These are phyloP conservation scores for Zaprionus bogoriensis DNA, from an alignment of 2,888 invertebrate species.

Conservation along the genomic window DNA sequence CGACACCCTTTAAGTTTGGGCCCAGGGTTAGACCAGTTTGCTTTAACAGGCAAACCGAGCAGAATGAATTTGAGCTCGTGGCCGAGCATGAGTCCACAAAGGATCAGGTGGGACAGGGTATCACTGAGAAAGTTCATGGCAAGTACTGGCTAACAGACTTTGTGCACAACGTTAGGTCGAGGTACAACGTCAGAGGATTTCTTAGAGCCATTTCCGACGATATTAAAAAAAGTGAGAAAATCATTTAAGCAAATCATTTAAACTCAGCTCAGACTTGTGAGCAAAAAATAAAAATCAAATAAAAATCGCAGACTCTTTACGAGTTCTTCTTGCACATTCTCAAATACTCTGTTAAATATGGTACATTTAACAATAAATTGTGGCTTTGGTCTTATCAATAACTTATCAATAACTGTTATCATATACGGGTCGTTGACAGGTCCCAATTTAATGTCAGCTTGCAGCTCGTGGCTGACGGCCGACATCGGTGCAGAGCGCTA, in stretches of 20 bases:
- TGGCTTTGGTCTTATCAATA: too few relatives aligned
- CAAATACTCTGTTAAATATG: too few relatives aligned
- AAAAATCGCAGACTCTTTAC: too few relatives aligned
- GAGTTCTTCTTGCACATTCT: too few relatives aligned
- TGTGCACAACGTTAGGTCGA: background rate
- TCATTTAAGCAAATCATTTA: background rate
- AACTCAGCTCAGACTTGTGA: background rate
- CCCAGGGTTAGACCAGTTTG: background rate
- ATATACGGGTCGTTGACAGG: background rate
- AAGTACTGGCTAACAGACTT: background rate
- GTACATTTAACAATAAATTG: too few relatives aligned
- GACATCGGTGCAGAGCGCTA: too few relatives aligned
- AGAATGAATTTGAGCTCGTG: background rate
- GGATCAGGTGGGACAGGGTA: background rate
- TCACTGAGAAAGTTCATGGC: background rate
- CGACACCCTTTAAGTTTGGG: background rate
- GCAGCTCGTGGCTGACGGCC: slow-evolving; percentile 44
- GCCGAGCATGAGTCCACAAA: too few relatives aligned
- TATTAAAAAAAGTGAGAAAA: background rate
- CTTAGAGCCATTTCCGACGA: background rate
- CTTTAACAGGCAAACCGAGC: too few relatives aligned
- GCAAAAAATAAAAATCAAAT: background rate
- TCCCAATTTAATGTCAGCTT: slow-evolving; percentile 31
- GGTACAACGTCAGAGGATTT: background rate
- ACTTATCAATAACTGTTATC: too few relatives aligned